Evolutionary conservation across 2,888 invertebrate genomes (phyloP).

Genomic region (Drosophila subsilvestris): DNA sequence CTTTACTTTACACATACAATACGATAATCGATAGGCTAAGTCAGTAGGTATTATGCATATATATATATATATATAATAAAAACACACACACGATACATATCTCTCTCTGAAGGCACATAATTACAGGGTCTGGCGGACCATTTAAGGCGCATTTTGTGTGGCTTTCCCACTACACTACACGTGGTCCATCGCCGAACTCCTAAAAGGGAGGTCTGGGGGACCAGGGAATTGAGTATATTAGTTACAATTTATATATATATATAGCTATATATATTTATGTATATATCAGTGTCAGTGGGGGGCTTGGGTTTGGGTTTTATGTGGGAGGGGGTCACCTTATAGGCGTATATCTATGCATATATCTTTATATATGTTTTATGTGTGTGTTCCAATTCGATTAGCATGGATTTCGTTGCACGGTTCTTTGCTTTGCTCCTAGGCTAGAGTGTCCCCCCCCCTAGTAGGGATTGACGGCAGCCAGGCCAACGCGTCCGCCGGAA

Average conservation of each 20-base stretch:
- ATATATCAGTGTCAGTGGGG: background rate
- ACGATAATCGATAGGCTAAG: constrained; percentile 33
- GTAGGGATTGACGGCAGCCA: constrained; percentile 84
- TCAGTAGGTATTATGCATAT: constrained; percentile 34
- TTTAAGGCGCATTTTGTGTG: background rate
- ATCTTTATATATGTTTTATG: background rate
- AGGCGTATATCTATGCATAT: constrained; percentile 1
- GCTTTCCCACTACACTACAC: background rate
- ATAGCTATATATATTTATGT: background rate
- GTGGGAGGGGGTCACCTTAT: no score
- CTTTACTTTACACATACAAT: no score
- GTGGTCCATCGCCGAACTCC: background rate
- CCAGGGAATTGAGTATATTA: constrained; percentile 34
- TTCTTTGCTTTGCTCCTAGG: constrained; percentile 10
- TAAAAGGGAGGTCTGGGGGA: constrained; percentile 40
- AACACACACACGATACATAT: constrained; percentile 45
- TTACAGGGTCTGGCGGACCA: constrained; percentile 68
- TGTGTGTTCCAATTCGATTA: constrained; percentile 29
- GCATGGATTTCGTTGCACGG: constrained; percentile 49
- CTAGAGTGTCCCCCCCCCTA: no score
- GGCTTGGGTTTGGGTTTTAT: background rate
- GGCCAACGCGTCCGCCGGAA: constrained; percentile 83
- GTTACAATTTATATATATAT: constrained; percentile 5
- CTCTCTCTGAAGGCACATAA: constrained; percentile 70
- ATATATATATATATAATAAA: constrained; percentile 26